phyloP scores from a whole-genome alignment of 30 jellyfish, hydroid and myxozoan species.

The Morbakka virulenta region DNA sequence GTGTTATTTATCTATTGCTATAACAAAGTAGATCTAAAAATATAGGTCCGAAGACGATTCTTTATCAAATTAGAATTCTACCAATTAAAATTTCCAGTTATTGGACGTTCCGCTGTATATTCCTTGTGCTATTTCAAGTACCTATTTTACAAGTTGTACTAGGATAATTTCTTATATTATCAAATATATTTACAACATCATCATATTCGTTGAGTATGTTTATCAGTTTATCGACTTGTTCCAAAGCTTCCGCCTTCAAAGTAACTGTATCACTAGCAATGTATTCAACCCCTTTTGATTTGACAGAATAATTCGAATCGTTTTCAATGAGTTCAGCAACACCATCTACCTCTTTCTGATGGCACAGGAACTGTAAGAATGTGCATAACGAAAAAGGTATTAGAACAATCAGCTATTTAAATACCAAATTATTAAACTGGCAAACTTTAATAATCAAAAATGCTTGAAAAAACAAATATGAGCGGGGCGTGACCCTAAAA shows the following conservation, averaged over 20 bases:
- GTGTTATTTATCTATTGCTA: too few relatives aligned
- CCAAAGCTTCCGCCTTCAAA: conserved; percentile 49
- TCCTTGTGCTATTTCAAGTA: too few relatives aligned
- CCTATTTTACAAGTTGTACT: conserved; percentile 65
- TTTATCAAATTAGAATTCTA: too few relatives aligned
- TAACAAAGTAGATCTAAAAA: too few relatives aligned
- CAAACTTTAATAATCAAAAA: too few relatives aligned
- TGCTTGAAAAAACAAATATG: too few relatives aligned
- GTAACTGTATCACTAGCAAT: conserved; percentile 57
- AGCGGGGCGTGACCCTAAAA: too few relatives aligned
- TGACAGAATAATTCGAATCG: conserved; percentile 6
- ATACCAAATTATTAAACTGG: neutral
- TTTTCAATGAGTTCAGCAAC: conserved; percentile 22
- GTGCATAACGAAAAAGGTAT: too few relatives aligned
- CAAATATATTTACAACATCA: conserved; percentile 78
- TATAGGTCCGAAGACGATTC: too few relatives aligned
- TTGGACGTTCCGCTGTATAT: too few relatives aligned
- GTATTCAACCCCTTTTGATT: conserved; percentile 65
- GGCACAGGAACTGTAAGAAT: conserved; percentile 68
- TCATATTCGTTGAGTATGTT: conserved; percentile 62
- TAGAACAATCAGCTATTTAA: neutral
- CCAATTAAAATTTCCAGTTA: too few relatives aligned
- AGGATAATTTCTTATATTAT: conserved; percentile 75
- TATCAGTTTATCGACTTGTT: conserved; percentile 62
- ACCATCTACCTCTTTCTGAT: conserved; percentile 39